Base-by-base conservation (phyloP, 2,113 vertebrate genomes). In the Neoarius graeffei region DNA sequence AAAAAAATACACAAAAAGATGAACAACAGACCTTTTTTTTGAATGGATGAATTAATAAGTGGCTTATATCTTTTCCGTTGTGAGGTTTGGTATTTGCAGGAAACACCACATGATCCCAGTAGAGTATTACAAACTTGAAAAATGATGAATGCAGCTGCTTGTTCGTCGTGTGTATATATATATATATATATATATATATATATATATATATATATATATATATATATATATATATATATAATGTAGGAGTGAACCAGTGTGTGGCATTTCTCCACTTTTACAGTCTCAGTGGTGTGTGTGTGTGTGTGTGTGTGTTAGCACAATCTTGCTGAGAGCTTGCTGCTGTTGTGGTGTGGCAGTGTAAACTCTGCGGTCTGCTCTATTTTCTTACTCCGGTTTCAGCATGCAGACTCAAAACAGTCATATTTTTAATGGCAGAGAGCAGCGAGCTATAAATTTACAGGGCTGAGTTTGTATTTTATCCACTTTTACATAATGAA, bases 381-480 rank as follows among this genome's bases (percentile, higher is more conserved):
- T 95, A 94, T 95, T 96, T 95, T 95, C 92, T 93, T 95, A 93
- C 93, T 94, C 91, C 88, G 93, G 93, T 96, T 94, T 94, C 92
- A 90, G 93, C 90, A 92, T 73, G 77, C 93, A 93, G 88, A 92
- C 94, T 93, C 93, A 90, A 95, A 94, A 93, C 91, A 90, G 93
- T 93, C 91, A 93, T 94, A 94, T 94, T 95, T 95, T 95, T 92
- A 92, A 94, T 94, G 93, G 93, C 93, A 95, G 91, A 92, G 91
- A 83, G 86, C 86, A 90, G 86, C 81, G 90, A 92, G 89, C 93
- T 93, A 93, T 95, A 94, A 95, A 94, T 95, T 95, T 92, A 94
- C 93, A 93, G 92, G 85, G 88, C 91, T 92, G 83, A 85, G 52
- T 77, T 90, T 69, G 90, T 95, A 94, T 95, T 96, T 94, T 95